Conservation (phyloP, 2,888 invertebrate genomes). For the Tachina lurida region DNA sequence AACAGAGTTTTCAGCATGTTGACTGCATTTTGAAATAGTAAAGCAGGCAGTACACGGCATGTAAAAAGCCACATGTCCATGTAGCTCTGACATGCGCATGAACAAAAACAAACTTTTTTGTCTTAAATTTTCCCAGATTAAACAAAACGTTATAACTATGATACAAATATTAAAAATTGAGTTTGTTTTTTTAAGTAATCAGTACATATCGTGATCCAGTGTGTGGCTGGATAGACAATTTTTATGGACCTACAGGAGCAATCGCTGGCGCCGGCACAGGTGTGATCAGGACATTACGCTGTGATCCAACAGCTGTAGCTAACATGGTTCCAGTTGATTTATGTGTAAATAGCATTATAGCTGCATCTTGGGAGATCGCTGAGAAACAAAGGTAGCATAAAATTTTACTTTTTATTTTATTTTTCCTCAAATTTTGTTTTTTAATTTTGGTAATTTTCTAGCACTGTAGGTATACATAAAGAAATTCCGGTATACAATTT, state of each 20-base stretch:
- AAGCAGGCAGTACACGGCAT: too few relatives aligned
- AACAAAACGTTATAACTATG: too few relatives aligned
- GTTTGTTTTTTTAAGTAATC: constrained; percentile 83
- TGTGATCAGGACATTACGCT: constrained; percentile 87
- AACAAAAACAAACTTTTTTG: too few relatives aligned
- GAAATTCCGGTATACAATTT: constrained; percentile 92
- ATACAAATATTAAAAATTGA: background rate
- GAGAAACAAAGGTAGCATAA: constrained; percentile 80
- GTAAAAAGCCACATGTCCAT: too few relatives aligned
- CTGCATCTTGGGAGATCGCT: constrained; percentile 89
- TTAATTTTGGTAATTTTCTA: constrained; percentile 21
- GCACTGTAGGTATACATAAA: constrained; percentile 74
- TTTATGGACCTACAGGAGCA: constrained; percentile 93
- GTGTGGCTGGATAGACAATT: constrained; percentile 94
- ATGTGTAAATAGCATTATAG: constrained; percentile 91
- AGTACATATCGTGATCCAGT: constrained; percentile 89
- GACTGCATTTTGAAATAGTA: too few relatives aligned
- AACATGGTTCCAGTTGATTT: constrained; percentile 92
- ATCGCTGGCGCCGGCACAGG: constrained; percentile 91
- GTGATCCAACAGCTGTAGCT: constrained; percentile 87
- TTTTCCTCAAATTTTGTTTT: background rate
- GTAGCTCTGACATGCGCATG: too few relatives aligned
- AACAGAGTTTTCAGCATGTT: too few relatives aligned
- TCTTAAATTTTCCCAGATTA: too few relatives aligned
- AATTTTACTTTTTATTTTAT: background rate